Percentiles rank a stretch among this genome's conserved stretches.
Evolutionary conservation across 2,888 invertebrate genomes (phyloP).

Genomic region (Automeris io): DNA sequence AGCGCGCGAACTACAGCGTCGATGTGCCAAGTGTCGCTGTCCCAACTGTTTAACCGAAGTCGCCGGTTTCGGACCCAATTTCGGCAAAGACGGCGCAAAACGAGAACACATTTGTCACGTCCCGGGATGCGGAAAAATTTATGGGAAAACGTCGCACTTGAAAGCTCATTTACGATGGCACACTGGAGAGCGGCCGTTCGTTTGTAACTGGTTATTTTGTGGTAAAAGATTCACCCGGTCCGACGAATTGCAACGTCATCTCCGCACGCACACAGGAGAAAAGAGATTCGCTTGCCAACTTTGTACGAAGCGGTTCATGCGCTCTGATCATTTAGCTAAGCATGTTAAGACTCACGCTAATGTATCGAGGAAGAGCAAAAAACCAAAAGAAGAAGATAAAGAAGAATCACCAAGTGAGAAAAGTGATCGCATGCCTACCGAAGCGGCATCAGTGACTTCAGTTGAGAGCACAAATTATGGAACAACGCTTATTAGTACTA

Average conservation of each 20-base stretch:
- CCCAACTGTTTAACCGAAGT: slow-evolving; percentile 90
- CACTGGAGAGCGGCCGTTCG: slow-evolving; percentile 93
- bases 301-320: slow-evolving; percentile 94
- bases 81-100: slow-evolving; percentile 85
- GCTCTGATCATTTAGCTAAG: slow-evolving; percentile 95
- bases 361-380: slow-evolving; percentile 70
- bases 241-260: slow-evolving; percentile 92
- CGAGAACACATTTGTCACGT: slow-evolving; percentile 92
- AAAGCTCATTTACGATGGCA: slow-evolving; percentile 96
- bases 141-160: slow-evolving; percentile 95
- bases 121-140: slow-evolving; percentile 91
- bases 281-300: slow-evolving; percentile 90
- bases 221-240: slow-evolving; percentile 94
- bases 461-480: slow-evolving; percentile 54
- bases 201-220: slow-evolving; percentile 92
- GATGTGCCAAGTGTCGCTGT: slow-evolving; percentile 86
- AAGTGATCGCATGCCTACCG: slow-evolving; percentile 20
- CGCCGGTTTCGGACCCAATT: slow-evolving; percentile 84
- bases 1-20: slow-evolving; percentile 78
- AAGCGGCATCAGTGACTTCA: slow-evolving; percentile 18
- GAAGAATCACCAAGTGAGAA: slow-evolving; percentile 50
- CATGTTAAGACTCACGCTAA: slow-evolving; percentile 93
- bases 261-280: slow-evolving; percentile 93
- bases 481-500: slow-evolving; percentile 36
- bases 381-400: slow-evolving; percentile 58